A percentile compares a stretch with the other conserved stretches of the same genome.
Evolutionary conservation across 2,888 invertebrate species (phyloP).

Genomic region (Eupithecia centaureata): DNA sequence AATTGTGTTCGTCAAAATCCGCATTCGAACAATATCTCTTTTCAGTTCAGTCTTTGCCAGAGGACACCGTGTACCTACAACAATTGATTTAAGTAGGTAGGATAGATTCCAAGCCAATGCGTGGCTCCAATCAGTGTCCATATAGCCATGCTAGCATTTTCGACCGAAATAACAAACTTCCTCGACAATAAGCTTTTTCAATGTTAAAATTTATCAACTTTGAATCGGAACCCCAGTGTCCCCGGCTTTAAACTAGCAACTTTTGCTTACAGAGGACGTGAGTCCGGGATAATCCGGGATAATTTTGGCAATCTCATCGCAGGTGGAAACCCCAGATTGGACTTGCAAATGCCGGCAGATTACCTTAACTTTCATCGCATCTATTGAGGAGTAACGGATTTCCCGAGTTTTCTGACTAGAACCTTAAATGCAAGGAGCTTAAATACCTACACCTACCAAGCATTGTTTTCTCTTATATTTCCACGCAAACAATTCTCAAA

Average conservation of each 20-base stretch:
- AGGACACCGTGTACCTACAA: too few relatives aligned
- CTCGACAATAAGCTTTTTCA: not conserved
- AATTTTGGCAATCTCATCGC: constrained; percentile 37
- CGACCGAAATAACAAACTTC: not conserved
- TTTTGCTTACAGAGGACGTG: constrained; percentile 28
- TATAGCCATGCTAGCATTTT: not conserved
- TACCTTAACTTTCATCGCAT: constrained; percentile 29
- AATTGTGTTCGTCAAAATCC: too few relatives aligned
- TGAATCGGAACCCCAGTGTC: not conserved
- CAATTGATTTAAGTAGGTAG: too few relatives aligned
- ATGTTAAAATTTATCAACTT: constrained; percentile 9
- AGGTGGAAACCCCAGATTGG: constrained; percentile 34
- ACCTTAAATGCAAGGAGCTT: constrained; percentile 1
- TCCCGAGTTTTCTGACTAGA: constrained; percentile 27
- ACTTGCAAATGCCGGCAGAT: constrained; percentile 34
- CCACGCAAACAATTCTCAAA: not conserved
- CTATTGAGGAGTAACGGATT: constrained; percentile 27
- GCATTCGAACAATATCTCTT: too few relatives aligned
- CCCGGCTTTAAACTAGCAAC: constrained; percentile 18
- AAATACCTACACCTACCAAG: not conserved
- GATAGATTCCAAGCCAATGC: not conserved
- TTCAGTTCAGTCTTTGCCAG: too few relatives aligned
- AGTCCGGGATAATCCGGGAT: constrained; percentile 33
- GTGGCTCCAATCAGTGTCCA: not conserved
- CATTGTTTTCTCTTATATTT: not conserved